Conservation (phyloP, 2,797 vertebrate species). For the Xerus rutilus region DNA sequence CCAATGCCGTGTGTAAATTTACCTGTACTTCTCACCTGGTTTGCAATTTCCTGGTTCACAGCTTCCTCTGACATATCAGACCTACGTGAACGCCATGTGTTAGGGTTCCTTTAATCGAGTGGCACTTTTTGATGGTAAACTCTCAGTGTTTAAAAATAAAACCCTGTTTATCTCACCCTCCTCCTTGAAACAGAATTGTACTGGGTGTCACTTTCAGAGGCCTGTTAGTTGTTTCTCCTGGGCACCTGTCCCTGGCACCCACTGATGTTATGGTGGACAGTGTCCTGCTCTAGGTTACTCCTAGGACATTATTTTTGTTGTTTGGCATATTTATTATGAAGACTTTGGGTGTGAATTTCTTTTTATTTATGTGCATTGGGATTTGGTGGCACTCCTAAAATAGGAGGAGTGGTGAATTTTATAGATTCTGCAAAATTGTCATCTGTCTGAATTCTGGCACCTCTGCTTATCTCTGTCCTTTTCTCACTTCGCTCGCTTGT, state of each 20-base stretch:
- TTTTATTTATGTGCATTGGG: neutral
- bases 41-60: neutral
- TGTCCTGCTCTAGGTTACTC: neutral
- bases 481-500: neutral
- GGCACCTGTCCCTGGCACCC: no score
- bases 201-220: neutral
- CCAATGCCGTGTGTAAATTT: accelerated
- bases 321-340: neutral
- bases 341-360: neutral
- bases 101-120: neutral
- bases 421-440: neutral
- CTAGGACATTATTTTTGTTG: neutral
- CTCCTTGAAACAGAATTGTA: neutral
- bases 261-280: neutral
- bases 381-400: neutral
- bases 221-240: neutral
- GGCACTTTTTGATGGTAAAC: neutral
- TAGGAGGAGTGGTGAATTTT: neutral
- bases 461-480: neutral
- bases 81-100: accelerated
- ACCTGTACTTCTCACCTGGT: neutral
- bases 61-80: neutral
- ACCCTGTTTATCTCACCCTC: neutral
- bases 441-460: neutral
- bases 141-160: neutral